Evolutionary conservation across 2,797 vertebrate genomes (phyloP), one percentile per base, ranked within the genome.

Genomic region (Eleutherodactylus coqui): DNA sequence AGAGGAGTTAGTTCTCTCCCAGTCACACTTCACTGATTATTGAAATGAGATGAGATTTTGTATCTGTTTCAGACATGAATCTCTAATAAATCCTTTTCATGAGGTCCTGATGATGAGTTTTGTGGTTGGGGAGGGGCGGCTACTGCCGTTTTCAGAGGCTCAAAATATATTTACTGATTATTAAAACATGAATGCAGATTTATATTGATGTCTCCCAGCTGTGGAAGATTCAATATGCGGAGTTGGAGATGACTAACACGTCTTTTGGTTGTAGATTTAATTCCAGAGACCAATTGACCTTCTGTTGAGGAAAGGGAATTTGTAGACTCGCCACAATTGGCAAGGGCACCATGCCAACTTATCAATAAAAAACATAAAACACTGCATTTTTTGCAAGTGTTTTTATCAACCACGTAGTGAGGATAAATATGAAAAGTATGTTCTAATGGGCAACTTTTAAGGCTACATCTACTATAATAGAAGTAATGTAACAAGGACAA

Each of bases 21-120:
- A 32, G 86, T 84, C 82, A 87, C 86, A 79, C 81, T 84, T 34
- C 82, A 67, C 73, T 53, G 86, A 62, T 84, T 84, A 84, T 55
- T 84, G 86, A 84, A 84, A 87, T 87, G 64, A 79, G 76, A 83
- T 87, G 72, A 82, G 43, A 69, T 77, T 83, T 60, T 29, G 53
- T 79, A 79, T 79, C 53, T 41, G 81, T 73, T 83, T 73, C 81
- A 79, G 53, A 79, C 67, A 67, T 73, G 75, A 87, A 83, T 84
- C 75, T 87, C 32, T 72, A 87, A 84, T 87, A 83, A 79, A 84
- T 45, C n/a, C 29, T 51, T 83, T 78, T 82, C 24, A 82, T 82
- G 70, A 47, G 41, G 45, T 64, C 62, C 62, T 29, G 73, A 80
- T 51, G 41, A 45, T 2, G 38, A 72, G 41, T 73, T 43, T 45